A percentile compares a stretch with the other conserved stretches of the same genome.
Evolutionary conservation across 2,888 invertebrate species (phyloP).

Genomic region (Exocentrus adspersus): DNA sequence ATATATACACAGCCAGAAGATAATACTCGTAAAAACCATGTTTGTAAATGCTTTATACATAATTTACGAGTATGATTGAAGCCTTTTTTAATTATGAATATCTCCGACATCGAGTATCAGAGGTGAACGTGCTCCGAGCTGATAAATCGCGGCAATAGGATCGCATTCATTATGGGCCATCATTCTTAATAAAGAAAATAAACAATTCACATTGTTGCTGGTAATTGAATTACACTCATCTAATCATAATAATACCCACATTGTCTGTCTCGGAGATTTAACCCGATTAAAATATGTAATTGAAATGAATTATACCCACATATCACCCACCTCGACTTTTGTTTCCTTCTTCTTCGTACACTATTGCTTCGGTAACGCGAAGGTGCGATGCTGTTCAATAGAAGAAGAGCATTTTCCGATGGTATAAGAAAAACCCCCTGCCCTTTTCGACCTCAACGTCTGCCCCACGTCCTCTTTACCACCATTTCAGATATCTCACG

Average conservation of each 20-base stretch:
- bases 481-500: constrained; percentile 24
- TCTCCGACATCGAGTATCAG: not conserved
- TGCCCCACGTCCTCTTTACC: not conserved
- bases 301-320: constrained; percentile 55
- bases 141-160: constrained; percentile 38
- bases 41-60: too few relatives aligned
- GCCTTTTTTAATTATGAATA: too few relatives aligned
- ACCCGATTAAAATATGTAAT: constrained; percentile 49
- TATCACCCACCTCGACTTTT: constrained; percentile 37
- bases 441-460: not conserved
- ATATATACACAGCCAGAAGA: too few relatives aligned
- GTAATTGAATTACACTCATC: constrained; percentile 52
- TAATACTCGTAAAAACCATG: too few relatives aligned
- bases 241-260: constrained; percentile 53
- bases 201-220: constrained; percentile 40
- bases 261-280: constrained; percentile 53
- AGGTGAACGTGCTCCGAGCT: constrained; percentile 35
- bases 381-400: constrained; percentile 2
- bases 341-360: too few relatives aligned
- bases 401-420: constrained; percentile 8
- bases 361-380: too few relatives aligned
- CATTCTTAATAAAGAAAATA: constrained; percentile 40
- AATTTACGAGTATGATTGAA: too few relatives aligned
- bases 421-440: not conserved
- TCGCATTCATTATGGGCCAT: constrained; percentile 41